Conservation (phyloP, 2,888 invertebrate species). For the Hyalella azteca region DNA sequence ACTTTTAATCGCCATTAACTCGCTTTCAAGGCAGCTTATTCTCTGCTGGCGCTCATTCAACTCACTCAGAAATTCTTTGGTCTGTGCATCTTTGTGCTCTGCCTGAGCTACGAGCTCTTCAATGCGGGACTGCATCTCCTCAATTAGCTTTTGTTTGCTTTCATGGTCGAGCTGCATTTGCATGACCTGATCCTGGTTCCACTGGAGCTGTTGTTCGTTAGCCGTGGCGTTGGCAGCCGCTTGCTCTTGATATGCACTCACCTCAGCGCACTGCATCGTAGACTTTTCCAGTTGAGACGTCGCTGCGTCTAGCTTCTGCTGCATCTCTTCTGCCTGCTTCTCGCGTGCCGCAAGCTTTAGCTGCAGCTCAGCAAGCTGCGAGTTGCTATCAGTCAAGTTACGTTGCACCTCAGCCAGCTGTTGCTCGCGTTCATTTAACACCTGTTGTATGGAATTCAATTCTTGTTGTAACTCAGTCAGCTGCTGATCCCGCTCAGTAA, state of each 20-base stretch:
- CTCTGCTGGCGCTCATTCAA: not conserved
- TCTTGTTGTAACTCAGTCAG: conserved; percentile 3
- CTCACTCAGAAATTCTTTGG: conserved; percentile 8
- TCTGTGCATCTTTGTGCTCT: not conserved
- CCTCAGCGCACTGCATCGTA: not conserved
- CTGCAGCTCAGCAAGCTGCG: not conserved
- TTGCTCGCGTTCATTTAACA: not conserved
- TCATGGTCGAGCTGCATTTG: conserved; percentile 33
- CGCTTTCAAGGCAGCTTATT: not conserved
- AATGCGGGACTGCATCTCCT: conserved; percentile 10
- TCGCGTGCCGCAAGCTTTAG: not conserved
- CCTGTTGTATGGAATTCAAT: not conserved
- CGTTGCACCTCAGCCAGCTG: not conserved
- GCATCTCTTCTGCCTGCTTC: not conserved
- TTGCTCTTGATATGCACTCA: not conserved
- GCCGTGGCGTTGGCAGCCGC: not conserved
- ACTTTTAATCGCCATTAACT: not conserved
- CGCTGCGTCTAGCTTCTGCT: not conserved
- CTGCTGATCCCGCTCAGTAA: not conserved
- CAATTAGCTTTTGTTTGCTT: conserved; percentile 2
- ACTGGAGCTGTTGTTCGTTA: conserved; percentile 37
- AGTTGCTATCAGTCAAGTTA: not conserved
- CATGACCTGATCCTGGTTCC: conserved; percentile 32
- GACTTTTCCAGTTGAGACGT: not conserved
- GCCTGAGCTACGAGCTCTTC: conserved; percentile 37